phyloP scores from a whole-genome alignment of 1,140 invertebrate species.

The Drosophila lacertosa region DNA sequence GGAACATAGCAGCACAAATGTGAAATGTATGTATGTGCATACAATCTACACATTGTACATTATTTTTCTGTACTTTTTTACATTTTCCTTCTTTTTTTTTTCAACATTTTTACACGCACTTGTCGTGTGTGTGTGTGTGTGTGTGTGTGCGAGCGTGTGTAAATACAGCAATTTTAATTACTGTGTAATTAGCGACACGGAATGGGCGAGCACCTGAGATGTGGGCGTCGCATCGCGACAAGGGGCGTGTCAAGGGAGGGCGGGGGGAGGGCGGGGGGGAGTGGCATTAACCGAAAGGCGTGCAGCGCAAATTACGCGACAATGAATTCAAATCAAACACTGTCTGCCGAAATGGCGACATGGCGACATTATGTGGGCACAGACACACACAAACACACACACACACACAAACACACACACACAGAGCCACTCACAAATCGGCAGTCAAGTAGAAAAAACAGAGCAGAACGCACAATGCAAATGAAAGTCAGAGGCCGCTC shows the following conservation, averaged over 20 bases:
- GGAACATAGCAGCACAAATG: constrained; percentile 22
- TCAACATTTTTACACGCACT: constrained; percentile 78
- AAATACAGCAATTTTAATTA: constrained; percentile 79
- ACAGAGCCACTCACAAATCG: background rate
- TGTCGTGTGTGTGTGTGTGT: constrained; percentile 6
- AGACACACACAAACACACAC: constrained; percentile 40
- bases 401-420: constrained; percentile 4
- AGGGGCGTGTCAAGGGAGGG: too few species aligned
- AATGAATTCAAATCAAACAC: constrained; percentile 81
- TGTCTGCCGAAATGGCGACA: constrained; percentile 61
- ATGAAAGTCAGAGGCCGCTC: constrained; percentile 37
- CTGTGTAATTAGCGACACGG: constrained; percentile 79
- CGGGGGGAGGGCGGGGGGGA: background rate
- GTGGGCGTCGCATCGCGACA: constrained; percentile 29
- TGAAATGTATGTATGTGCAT: constrained; percentile 33
- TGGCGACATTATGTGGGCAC: constrained; percentile 75
- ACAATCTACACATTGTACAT: constrained; percentile 34
- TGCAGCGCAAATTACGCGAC: constrained; percentile 66
- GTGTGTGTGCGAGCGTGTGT: constrained; percentile 44
- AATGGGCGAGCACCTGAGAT: constrained; percentile 45
- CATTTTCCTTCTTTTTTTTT: constrained; percentile 22
- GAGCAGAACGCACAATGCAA: constrained; percentile 14
- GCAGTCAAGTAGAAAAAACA: constrained; percentile 25
- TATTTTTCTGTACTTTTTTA: constrained; percentile 19
- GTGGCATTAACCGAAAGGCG: constrained; percentile 39